phyloP scores from a whole-genome alignment of 2,113 vertebrate genomes.

The Prietella phreatophila region DNA sequence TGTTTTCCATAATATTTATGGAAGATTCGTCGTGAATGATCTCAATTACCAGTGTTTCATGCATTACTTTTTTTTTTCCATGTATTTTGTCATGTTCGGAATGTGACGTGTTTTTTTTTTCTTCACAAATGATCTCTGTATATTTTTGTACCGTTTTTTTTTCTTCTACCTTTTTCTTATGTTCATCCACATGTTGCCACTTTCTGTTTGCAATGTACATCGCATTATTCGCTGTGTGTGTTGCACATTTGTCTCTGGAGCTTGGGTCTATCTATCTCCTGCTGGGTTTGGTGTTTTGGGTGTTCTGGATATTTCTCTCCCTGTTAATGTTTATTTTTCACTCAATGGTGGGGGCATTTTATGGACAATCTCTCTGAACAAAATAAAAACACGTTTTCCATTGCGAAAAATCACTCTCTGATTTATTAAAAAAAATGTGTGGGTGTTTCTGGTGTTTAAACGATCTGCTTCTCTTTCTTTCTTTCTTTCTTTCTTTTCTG shows the following conservation, averaged over 20 bases:
- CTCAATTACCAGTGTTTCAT: conserved; percentile 59
- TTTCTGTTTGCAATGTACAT: conserved; percentile 82
- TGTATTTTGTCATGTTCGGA: conserved; percentile 69
- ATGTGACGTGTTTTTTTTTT: conserved; percentile 65
- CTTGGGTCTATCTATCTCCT: conserved; percentile 55
- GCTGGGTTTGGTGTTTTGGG: conserved; percentile 63
- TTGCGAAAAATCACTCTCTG: conserved; percentile 81
- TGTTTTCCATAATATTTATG: conserved; percentile 82
- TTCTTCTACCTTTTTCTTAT: conserved; percentile 57
- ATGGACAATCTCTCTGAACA: conserved; percentile 90
- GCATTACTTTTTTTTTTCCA: conserved; percentile 51
- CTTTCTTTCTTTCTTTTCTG: conserved; percentile 72
- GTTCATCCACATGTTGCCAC: conserved; percentile 74
- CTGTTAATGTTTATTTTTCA: conserved; percentile 83
- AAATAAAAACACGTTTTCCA: conserved; percentile 98
- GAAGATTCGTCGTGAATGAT: conserved; percentile 59
- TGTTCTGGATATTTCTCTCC: conserved; percentile 58
- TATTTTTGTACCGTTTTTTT: conserved; percentile 96
- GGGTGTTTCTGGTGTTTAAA: conserved; percentile 75
- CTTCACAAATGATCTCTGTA: conserved; percentile 79
- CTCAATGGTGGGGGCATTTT: conserved; percentile 84
- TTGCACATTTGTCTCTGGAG: conserved; percentile 67
- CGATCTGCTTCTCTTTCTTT: conserved; percentile 85
- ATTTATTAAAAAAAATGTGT: too few species aligned
- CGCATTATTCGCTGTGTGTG: conserved; percentile 73